Evolutionary conservation across 2,888 invertebrate species (phyloP).

Genomic region (Microchrysa polita): DNA sequence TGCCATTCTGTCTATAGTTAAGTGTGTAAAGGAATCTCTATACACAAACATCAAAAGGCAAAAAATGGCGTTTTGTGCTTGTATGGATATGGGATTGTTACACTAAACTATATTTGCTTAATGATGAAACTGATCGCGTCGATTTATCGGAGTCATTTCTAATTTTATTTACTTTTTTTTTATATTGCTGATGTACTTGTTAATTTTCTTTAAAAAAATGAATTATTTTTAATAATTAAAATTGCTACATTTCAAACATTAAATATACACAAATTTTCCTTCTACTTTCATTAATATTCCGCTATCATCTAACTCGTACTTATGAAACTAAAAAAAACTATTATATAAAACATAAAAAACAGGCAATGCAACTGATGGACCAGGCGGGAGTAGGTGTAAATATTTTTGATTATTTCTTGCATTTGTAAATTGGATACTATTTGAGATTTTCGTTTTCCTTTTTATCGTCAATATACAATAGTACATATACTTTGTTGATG

Average conservation of each 20-base stretch:
- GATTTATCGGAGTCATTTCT: too few species aligned
- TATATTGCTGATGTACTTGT: neutral
- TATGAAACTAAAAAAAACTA: slow-evolving; percentile 46
- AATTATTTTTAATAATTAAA: slow-evolving; percentile 14
- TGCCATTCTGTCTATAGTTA: too few species aligned
- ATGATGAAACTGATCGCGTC: too few species aligned
- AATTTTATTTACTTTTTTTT: too few species aligned
- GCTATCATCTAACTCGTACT: slow-evolving; percentile 50
- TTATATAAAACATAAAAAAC: slow-evolving; percentile 57
- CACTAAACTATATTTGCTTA: too few species aligned
- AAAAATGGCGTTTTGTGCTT: too few species aligned
- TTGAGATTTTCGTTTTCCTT: slow-evolving; percentile 54
- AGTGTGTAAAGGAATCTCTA: too few species aligned
- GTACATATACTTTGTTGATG: neutral
- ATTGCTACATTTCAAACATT: slow-evolving; percentile 43
- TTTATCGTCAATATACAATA: neutral
- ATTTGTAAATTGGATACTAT: slow-evolving; percentile 63
- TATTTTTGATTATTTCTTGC: slow-evolving; percentile 68
- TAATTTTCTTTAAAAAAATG: neutral
- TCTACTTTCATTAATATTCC: slow-evolving; percentile 54
- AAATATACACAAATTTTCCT: slow-evolving; percentile 54
- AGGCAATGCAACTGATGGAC: slow-evolving; percentile 94
- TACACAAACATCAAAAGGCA: too few species aligned
- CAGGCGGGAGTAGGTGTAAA: slow-evolving; percentile 90
- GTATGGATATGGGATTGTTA: too few species aligned